Conservation (phyloP, 2,888 invertebrate genomes). For the Chymomyza caudatula region DNA sequence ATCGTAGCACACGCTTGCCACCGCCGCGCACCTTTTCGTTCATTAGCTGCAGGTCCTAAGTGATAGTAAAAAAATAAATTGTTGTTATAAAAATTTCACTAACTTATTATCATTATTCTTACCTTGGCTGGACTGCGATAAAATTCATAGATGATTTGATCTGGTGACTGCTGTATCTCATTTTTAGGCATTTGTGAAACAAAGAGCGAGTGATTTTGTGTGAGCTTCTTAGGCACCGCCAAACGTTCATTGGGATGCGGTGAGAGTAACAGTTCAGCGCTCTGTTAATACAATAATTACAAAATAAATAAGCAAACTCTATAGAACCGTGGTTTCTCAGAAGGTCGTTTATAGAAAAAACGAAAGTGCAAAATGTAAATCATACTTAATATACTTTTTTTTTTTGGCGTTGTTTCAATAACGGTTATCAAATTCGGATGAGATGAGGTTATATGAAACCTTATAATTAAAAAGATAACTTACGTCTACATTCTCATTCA, state of each 20-base stretch:
- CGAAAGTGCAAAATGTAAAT: not conserved
- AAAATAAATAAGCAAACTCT: constrained; percentile 12
- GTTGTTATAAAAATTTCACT: not conserved
- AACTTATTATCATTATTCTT: not conserved
- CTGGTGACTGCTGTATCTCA: constrained; percentile 76
- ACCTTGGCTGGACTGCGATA: constrained; percentile 77
- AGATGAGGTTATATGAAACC: no score
- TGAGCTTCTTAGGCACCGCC: constrained; percentile 73
- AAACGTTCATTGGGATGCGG: constrained; percentile 84
- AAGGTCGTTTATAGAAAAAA: no score
- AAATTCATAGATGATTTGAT: constrained; percentile 73
- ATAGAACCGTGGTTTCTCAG: no score
- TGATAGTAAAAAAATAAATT: not conserved
- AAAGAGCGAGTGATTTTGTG: constrained; percentile 80
- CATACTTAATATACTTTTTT: no score
- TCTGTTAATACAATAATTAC: constrained; percentile 47
- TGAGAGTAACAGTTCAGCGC: constrained; percentile 81
- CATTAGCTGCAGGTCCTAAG: constrained; percentile 70
- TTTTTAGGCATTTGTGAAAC: constrained; percentile 80
- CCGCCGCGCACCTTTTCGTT: constrained; percentile 70
- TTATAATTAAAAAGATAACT: no score
- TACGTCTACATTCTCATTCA: constrained; percentile 39
- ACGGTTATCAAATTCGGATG: no score
- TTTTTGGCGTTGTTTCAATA: no score
- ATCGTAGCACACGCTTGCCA: constrained; percentile 73